Conservation (phyloP, 1,140 invertebrate species). For the Diplogasteroides magnus region DNA sequence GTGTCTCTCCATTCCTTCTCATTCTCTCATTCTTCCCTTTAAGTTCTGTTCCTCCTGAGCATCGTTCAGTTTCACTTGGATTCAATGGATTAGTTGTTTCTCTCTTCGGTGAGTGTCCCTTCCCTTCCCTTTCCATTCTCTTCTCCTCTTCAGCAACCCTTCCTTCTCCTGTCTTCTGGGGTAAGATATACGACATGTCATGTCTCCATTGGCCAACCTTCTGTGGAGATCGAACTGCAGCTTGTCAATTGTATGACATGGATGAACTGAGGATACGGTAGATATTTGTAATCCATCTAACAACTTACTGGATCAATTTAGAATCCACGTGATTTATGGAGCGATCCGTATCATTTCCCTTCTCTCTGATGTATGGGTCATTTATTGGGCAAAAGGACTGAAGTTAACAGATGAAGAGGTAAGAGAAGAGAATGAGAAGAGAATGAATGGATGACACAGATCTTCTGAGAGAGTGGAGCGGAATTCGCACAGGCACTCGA, state of each 20-base stretch:
- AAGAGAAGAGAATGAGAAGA: constrained; percentile 8
- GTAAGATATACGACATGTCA: constrained; percentile 54
- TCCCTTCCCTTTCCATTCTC: constrained; percentile 24
- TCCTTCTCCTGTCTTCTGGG: constrained; percentile 57
- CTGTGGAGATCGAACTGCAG: constrained; percentile 48
- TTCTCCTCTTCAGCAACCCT: too few relatives aligned
- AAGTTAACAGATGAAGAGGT: constrained; percentile 42
- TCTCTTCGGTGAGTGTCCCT: constrained; percentile 35
- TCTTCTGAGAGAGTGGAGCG: too few relatives aligned
- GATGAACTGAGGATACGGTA: constrained; percentile 40
- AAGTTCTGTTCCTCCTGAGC: constrained; percentile 50
- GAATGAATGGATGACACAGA: constrained; percentile 3
- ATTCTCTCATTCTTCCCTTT: constrained; percentile 19
- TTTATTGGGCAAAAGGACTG: constrained; percentile 46
- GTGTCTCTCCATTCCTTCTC: constrained; percentile 22
- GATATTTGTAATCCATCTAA: background rate
- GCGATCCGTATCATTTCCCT: constrained; percentile 44
- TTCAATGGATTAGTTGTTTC: constrained; percentile 52
- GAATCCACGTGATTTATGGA: constrained; percentile 47
- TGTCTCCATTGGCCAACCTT: constrained; percentile 55
- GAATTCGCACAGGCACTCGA: too few relatives aligned
- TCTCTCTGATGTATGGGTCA: constrained; percentile 46
- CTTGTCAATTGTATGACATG: constrained; percentile 55
- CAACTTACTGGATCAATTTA: constrained; percentile 7
- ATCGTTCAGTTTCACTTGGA: constrained; percentile 51